Evolutionary conservation across 1,140 invertebrate species (phyloP), one percentile per base, ranked within the genome.

Genomic region (Drosophila pallidifrons): DNA sequence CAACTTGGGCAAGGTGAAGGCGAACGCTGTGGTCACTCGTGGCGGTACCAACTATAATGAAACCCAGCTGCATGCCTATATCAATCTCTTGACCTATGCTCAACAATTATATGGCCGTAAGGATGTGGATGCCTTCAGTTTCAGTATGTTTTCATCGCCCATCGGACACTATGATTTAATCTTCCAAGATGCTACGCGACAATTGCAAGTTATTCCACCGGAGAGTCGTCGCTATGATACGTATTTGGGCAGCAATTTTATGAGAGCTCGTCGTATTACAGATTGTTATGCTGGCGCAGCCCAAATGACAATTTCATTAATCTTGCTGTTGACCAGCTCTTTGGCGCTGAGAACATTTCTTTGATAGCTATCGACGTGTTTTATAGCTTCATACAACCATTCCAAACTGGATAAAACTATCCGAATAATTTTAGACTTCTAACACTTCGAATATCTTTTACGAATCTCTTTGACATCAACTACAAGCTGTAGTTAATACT

Each of bases 91-190:
- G 83, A 94, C 97, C 49, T 98, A 98, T 88, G 97, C 97, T 0
- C 97, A 98, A 86, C 97, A 98, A 81, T 95, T 97, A 75, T 99
- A 98, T 91, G 97, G 97, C 0, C 94, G 96, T 6, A 97, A 97
- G 81, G 95, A 96, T 72, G 94, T 95, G 32, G 96, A 98, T 92
- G 96, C 97, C 55, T 98, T 98, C 86, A 96, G 96, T 82, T 98
- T 97, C 91, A 97, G 96, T 74, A 97, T 99, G 97, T 98, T 98
- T 91, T 95, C 95, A 60, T 98, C 97, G 0, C 92, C 93, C 11
- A 94, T 96, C 1, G 96, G 96, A 0, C 97, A 95, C 88, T 95
- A 95, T 51, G 97, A 99, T 93, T 93, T 98, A 0, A 98, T 99
- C 72, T 99, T 99, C 93, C 97, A 98, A 93, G 97, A 98, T 92